Evolutionary conservation across 2,888 invertebrate species (phyloP).

Genomic region (Cephus spinipes): DNA sequence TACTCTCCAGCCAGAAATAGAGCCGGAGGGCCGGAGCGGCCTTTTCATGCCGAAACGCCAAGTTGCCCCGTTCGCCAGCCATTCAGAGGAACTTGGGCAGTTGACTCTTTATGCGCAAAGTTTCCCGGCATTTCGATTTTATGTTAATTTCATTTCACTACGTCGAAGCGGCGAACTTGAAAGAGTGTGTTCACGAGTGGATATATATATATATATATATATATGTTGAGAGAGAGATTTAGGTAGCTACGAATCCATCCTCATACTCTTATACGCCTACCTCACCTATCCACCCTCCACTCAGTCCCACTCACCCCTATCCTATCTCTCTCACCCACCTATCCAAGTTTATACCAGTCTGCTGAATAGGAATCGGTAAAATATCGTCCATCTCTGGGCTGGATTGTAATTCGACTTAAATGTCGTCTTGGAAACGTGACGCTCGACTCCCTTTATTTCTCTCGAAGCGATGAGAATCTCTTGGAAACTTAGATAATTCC

Average conservation of each 20-base stretch:
- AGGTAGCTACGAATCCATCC: conserved; percentile 24
- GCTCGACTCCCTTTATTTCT: conserved; percentile 48
- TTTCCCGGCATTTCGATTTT: conserved; percentile 64
- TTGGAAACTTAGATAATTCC: background rate
- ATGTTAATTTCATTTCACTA: conserved; percentile 65
- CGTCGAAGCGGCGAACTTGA: conserved; percentile 52
- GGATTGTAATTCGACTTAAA: conserved; percentile 59
- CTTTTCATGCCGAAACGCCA: conserved; percentile 51
- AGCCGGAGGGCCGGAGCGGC: conserved; percentile 29
- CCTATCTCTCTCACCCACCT: conserved; percentile 25
- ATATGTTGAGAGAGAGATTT: conserved; percentile 14
- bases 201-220: conserved; percentile 15
- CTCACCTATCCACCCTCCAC: conserved; percentile 4
- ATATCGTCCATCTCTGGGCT: conserved; percentile 47
- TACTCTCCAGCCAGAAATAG: background rate
- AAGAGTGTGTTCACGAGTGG: conserved; percentile 42
- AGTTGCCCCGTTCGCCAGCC: conserved; percentile 51
- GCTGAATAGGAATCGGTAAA: conserved; percentile 58
- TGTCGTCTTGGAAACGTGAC: conserved; percentile 54
- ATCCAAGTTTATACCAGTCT: conserved; percentile 56
- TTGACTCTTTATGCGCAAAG: conserved; percentile 64
- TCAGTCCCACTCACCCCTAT: conserved; percentile 37
- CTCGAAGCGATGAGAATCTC: background rate
- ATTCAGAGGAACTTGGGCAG: conserved; percentile 62
- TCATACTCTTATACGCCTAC: conserved; percentile 35